A percentile compares a stretch with the other conserved stretches of the same genome.
These are phyloP conservation scores for Steatornis caripensis DNA, from an alignment of 2,113 vertebrate species.

Conservation along the genomic window DNA sequence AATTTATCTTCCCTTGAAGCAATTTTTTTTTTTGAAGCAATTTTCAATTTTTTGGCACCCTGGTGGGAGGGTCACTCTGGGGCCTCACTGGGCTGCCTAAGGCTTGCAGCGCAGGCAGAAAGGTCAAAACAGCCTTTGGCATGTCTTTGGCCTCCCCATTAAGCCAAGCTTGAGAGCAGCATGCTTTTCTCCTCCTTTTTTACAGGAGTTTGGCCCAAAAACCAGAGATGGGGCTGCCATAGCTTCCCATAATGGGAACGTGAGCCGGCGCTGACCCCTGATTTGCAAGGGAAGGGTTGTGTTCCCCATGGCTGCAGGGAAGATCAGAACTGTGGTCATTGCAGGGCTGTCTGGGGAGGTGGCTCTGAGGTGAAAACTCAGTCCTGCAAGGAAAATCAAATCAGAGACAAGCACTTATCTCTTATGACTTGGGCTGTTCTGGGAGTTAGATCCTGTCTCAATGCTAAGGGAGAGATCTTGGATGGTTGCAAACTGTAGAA, in stretches of 20 bases:
- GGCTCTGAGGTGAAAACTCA: not conserved
- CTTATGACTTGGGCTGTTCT: not conserved
- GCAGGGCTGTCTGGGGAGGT: not conserved
- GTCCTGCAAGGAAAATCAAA: not conserved
- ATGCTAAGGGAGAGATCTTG: not conserved
- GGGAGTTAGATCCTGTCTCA: not conserved
- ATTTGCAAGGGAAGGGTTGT: not conserved
- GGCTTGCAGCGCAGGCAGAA: not conserved
- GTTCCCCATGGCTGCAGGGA: not conserved
- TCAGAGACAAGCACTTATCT: not conserved
- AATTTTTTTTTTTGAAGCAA: no score
- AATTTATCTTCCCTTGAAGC: not conserved
- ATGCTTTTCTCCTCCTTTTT: not conserved
- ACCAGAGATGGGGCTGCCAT: not conserved
- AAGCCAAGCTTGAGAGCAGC: not conserved
- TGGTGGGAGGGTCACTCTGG: not conserved
- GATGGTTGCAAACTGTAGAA: not conserved
- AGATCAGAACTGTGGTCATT: no score
- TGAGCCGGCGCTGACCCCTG: not conserved
- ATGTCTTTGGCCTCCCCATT: not conserved
- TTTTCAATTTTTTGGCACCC: not conserved
- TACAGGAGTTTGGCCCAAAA: not conserved
- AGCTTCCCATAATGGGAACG: fast-evolving
- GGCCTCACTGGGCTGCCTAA: not conserved
- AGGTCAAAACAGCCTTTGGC: not conserved